Base-by-base conservation (phyloP, 2,888 invertebrate genomes). In the Hydriomena furcata region DNA sequence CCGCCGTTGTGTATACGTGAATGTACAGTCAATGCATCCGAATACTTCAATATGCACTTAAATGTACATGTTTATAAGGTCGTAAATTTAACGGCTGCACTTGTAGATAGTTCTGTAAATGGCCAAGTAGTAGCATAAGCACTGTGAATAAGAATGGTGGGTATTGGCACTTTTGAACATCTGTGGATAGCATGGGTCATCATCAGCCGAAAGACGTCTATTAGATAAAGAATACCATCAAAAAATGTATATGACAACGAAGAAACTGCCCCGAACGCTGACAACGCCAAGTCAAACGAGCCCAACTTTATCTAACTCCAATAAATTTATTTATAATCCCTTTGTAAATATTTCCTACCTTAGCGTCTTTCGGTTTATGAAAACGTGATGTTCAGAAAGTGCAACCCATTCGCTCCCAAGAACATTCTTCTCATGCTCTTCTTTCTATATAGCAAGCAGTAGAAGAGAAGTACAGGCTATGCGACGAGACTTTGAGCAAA, bases 401-500 rank as follows among this genome's bases (percentile, higher is more conserved):
- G 25, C 45, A 43, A 3, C 23, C 24, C 10, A 32, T 34, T 28
- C 12, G 1, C 25, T 27, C 4, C 11, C 2, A 6, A 7, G 11
- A 17, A 5, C 7, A 5, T 25, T 23, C 11, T 45, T 48, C 49
- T 37, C 31, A 7, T 7, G 13, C 20, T 73, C 57, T 65, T 59
- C 34, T 35, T 51, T 52, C 79, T 66, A 63, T 84, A 63, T 92
- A 98, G 98, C 97, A 97, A 96, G 97, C 97, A 74, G 96, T 97
- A 67, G 96, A 97, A 89, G 98, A 98, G 83, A 97, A 97, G 85
- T 98, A 97, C 92, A 95, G 95, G 78, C 92, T 96, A 69, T 97
- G 97, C 85, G 96, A 97, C 82, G 96, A 97, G 80, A 95, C 94
- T 30, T 91, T 97, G 52, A 94, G 94, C 56, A 96, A 96, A 77